Percentiles rank a stretch among this genome's conserved stretches.
These are phyloP conservation scores for Hemistola chrysoprasaria DNA, from an alignment of 2,888 invertebrate species.

Conservation along the genomic window DNA sequence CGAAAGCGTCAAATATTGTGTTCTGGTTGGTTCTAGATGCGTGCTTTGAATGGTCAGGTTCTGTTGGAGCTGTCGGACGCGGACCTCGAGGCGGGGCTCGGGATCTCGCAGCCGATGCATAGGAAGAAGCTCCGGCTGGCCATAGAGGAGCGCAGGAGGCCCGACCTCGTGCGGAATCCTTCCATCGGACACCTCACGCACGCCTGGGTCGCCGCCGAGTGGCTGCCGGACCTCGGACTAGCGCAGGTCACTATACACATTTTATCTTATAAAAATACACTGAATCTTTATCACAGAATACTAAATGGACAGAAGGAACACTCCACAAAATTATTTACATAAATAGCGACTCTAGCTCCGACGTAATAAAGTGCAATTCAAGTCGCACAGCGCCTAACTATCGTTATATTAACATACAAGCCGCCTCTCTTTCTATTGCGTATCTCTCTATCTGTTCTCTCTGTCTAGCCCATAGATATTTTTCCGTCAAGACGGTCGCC, in stretches of 20 bases:
- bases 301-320: too few species aligned
- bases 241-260: conserved; percentile 84
- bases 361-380: too few species aligned
- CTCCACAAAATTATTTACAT: too few species aligned
- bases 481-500: too few species aligned
- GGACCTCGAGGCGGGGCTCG: conserved; percentile 94
- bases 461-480: too few species aligned
- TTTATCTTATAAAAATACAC: too few species aligned
- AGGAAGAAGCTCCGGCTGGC: conserved; percentile 95
- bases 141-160: conserved; percentile 95
- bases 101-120: conserved; percentile 96
- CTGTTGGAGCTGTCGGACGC: conserved; percentile 95
- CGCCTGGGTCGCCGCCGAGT: conserved; percentile 96
- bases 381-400: too few species aligned
- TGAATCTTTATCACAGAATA: too few species aligned
- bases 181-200: conserved; percentile 93
- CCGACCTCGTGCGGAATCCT: conserved; percentile 93
- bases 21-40: conserved; percentile 85
- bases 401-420: too few species aligned
- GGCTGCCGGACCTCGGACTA: conserved; percentile 95
- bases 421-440: too few species aligned
- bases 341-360: too few species aligned
- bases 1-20: conserved; percentile 80
- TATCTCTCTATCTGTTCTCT: too few species aligned
- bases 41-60: conserved; percentile 89